phyloP scores from a whole-genome alignment of 2,888 invertebrate genomes.

The Glaucopsyche alexis region DNA sequence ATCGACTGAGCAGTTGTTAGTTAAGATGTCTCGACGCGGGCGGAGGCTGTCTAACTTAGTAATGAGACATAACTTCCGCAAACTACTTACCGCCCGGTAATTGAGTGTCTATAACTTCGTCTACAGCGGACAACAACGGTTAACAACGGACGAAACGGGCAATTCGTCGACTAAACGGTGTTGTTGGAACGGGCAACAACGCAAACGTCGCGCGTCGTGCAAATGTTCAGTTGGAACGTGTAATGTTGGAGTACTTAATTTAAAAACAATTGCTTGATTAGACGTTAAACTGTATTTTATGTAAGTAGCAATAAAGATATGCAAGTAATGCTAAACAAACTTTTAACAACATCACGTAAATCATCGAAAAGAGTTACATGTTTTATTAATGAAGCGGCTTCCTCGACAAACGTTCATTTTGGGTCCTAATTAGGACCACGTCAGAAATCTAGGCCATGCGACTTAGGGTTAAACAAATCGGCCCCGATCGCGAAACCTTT shows the following conservation, averaged over 20 bases:
- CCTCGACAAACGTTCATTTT: not conserved
- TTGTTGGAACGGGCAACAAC: too few relatives aligned
- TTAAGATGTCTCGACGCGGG: not conserved
- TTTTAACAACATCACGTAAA: not conserved
- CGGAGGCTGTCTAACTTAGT: conserved; percentile 1
- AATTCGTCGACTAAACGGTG: not conserved
- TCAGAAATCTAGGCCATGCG: not conserved
- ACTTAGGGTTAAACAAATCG: conserved; percentile 1
- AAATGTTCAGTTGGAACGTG: too few relatives aligned
- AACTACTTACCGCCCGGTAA: conserved; percentile 13
- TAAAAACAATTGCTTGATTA: too few relatives aligned
- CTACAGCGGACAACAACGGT: not conserved
- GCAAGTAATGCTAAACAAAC: not conserved
- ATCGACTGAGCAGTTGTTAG: too few relatives aligned
- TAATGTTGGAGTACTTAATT: too few relatives aligned
- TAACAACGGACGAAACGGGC: not conserved
- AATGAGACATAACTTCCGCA: conserved; percentile 8
- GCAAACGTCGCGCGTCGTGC: too few relatives aligned
- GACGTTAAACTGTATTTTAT: too few relatives aligned
- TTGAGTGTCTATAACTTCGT: not conserved
- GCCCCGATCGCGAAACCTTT: conserved; percentile 10
- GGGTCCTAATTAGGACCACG: not conserved
- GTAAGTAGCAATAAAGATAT: too few relatives aligned
- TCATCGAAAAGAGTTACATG: not conserved
- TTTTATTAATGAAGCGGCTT: not conserved